A percentile compares a stretch with the other conserved stretches of the same genome.
Conservation (phyloP, 2,888 invertebrate species). For the Phymatocera aterrima region DNA sequence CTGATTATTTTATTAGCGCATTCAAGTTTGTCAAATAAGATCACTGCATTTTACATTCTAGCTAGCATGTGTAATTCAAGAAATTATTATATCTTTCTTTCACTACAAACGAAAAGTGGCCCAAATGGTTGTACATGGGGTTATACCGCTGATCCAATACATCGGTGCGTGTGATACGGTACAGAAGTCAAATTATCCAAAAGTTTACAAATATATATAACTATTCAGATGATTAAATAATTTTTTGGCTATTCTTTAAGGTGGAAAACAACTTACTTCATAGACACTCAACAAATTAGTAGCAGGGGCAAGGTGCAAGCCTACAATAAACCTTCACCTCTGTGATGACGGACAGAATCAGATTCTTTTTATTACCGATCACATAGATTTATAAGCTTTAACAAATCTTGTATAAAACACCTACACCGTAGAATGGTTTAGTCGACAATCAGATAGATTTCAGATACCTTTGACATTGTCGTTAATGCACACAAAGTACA, state of each 20-base stretch:
- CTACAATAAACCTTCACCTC: conserved; percentile 72
- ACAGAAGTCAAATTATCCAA: background rate
- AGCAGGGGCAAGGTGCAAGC: conserved; percentile 67
- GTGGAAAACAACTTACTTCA: conserved; percentile 44
- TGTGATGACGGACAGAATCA: conserved; percentile 65
- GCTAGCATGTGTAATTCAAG: no score
- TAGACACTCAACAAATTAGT: conserved; percentile 50
- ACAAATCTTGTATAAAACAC: conserved; percentile 58
- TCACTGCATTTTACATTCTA: no score
- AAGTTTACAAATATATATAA: background rate
- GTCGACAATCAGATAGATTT: background rate
- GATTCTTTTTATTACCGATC: conserved; percentile 69
- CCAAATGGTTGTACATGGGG: no score
- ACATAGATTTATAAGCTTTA: conserved; percentile 67
- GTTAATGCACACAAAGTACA: background rate
- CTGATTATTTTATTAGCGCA: conserved; percentile 64
- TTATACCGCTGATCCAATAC: no score
- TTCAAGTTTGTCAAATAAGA: background rate
- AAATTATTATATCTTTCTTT: no score
- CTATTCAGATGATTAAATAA: background rate
- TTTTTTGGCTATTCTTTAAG: background rate
- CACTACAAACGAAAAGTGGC: no score
- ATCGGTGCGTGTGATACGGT: background rate
- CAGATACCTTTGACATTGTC: background rate
- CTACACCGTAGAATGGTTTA: background rate